Conservation (phyloP, 2,888 invertebrate genomes). For the Acrobasis suavella region DNA sequence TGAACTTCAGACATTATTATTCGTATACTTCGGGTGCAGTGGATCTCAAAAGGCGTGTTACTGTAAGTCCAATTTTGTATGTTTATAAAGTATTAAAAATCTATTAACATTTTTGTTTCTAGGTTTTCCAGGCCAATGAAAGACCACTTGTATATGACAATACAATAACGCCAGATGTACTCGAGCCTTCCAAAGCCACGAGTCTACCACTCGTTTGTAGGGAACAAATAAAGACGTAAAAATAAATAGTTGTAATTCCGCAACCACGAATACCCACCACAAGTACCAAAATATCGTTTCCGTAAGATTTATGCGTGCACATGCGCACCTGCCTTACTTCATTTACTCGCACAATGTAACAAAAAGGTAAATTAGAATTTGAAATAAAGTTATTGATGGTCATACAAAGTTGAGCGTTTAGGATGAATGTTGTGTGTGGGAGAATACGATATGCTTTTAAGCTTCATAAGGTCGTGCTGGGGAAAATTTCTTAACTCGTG, state of each 20-base stretch:
- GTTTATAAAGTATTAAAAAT: too few species aligned
- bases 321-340: conserved; percentile 5
- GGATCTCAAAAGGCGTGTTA: too few species aligned
- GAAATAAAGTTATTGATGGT: conserved; percentile 12
- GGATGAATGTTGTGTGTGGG: conserved; percentile 8
- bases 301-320: conserved; percentile 15
- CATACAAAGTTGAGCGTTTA: conserved; percentile 11
- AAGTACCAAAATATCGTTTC: conserved; percentile 6
- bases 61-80: too few species aligned
- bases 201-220: conserved; percentile 4
- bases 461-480: conserved; percentile 1
- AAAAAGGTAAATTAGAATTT: conserved; percentile 15
- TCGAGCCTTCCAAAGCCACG: neutral
- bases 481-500: conserved; percentile 12
- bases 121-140: neutral
- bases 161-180: neutral
- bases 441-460: conserved; percentile 7
- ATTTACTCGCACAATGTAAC: conserved; percentile 13
- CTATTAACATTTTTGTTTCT: too few species aligned
- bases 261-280: conserved; percentile 6
- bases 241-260: conserved; percentile 13
- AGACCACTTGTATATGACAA: neutral
- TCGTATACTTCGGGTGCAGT: too few species aligned
- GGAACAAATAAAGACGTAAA: conserved; percentile 20
- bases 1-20: too few species aligned